Evolutionary conservation across 2,888 invertebrate genomes (phyloP), one percentile per base, ranked within the genome.

Genomic region (Altica lythri): DNA sequence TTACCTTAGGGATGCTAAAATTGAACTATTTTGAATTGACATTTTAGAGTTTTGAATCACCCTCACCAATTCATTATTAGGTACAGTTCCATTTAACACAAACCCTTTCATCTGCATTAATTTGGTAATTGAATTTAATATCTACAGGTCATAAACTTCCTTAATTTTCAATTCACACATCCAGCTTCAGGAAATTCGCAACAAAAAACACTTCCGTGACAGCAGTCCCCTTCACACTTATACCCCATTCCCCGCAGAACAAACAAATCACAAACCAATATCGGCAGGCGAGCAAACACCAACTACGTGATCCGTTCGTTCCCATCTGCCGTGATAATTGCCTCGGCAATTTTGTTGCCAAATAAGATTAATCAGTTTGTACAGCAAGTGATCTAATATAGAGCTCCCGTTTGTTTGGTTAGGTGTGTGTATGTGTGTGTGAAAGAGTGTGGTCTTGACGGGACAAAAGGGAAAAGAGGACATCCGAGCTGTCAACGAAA

Each of bases 351-450:
- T 70, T 68, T 68, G 68, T 68, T 68, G 62, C 67, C 69, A 69
- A 70, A 70, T 68, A 68, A 67, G 68, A 70, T 69, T 69, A 70
- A 70, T 67, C 69, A 66, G 68, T 68, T 68, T 69, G 65, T 66
- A 65, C 60, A 66, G 69, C 65, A 61, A 57, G 55, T 61, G 68
- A 68, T 70, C 70, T 69, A 68, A 69, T 68, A 67, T 60, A 61
- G 52, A 59, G 57, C 62, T 63, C 53, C 59, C 60, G 59, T 64
- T 62, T 68, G 65, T 66, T 67, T 64, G 64, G 61, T 45, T 57
- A 57, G 51, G 57, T 45, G 55, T 18, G 37, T 19, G 45, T 30
- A 32, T 19, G 17, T 10, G 19, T 12, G 45, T 29, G 45, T 19
- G 45, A n/a, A n/a, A n/a, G n/a, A n/a, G n/a, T n/a, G 34, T 34